These are phyloP conservation scores for Pygathrix nemaeus DNA, from an alignment of 2,113 vertebrate species.

Conservation along the genomic window DNA sequence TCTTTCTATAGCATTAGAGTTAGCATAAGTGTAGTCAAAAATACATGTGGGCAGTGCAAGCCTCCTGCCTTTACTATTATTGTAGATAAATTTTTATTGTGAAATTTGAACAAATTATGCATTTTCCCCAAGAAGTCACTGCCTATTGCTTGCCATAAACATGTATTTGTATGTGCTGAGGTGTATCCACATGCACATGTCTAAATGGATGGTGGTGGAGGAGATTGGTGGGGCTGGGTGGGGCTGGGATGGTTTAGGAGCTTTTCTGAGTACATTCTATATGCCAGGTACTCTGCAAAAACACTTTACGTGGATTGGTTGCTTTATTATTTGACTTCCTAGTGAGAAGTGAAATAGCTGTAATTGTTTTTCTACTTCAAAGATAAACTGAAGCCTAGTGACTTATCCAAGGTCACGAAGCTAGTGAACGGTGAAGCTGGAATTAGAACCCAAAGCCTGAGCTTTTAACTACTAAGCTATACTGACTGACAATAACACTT, in stretches of 20 bases:
- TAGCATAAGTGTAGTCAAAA: slow-evolving; percentile 18
- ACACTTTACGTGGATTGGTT: not conserved
- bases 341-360: not conserved
- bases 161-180: not conserved
- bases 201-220: not conserved
- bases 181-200: not conserved
- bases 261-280: not conserved
- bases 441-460: not conserved
- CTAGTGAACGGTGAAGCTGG: not conserved
- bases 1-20: not conserved
- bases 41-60: slow-evolving; percentile 2
- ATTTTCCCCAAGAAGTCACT: slow-evolving; percentile 52
- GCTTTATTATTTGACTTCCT: not conserved
- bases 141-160: not conserved
- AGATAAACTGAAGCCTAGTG: not conserved
- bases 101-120: slow-evolving; percentile 29
- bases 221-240: no score
- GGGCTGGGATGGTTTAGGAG: no score
- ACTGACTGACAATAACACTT: not conserved
- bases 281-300: not conserved
- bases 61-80: slow-evolving; percentile 43
- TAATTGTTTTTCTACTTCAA: not conserved
- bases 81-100: slow-evolving; percentile 60
- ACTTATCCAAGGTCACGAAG: not conserved
- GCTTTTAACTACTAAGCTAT: not conserved